Evolutionary conservation across 2,113 vertebrate genomes (phyloP).

Genomic region (Piaya cayana): DNA sequence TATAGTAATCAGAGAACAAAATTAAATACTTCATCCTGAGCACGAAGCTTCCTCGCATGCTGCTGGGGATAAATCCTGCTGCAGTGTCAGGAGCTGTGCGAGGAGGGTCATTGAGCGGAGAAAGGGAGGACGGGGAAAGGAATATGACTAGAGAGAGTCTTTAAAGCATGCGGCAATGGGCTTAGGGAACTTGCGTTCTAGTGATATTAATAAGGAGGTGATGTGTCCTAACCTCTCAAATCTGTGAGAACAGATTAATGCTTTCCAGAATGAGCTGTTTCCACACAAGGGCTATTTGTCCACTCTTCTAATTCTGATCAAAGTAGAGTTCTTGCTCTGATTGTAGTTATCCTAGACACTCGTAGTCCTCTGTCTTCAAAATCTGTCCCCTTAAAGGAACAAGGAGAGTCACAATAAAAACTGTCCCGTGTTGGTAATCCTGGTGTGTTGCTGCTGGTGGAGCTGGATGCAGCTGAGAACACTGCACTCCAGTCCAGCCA

Average conservation of each 20-base stretch:
- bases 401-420: background rate
- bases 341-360: background rate
- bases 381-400: background rate
- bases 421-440: background rate
- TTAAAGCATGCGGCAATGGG: background rate
- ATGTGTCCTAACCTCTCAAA: background rate
- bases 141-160: rapidly evolving
- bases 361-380: background rate
- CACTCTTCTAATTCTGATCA: background rate
- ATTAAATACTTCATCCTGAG: no score
- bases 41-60: background rate
- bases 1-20: no score
- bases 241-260: background rate
- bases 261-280: background rate
- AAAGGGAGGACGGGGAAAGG: background rate
- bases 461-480: conserved; percentile 50
- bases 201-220: background rate
- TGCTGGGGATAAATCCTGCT: rapidly evolving
- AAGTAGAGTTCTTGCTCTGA: background rate
- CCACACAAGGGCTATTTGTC: background rate
- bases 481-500: conserved; percentile 47
- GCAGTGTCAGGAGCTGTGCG: rapidly evolving
- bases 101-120: rapidly evolving
- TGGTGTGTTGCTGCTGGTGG: conserved; percentile 37
- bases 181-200: background rate